Conservation (phyloP, 2,888 invertebrate genomes). For the Cantharis nigra region DNA sequence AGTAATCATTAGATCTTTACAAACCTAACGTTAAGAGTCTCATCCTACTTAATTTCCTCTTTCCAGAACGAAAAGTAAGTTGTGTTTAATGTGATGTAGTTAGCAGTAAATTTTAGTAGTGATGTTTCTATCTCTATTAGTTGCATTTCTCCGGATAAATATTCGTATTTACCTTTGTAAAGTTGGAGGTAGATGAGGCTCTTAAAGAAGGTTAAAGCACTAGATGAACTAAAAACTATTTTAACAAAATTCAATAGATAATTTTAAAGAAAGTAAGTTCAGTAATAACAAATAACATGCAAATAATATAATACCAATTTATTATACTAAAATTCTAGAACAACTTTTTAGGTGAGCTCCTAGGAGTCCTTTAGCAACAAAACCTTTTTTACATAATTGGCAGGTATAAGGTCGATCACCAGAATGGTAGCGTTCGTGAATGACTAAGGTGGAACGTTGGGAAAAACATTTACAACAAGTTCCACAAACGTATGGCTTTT, state of each 20-base stretch:
- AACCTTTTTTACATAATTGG: slow-evolving; percentile 59
- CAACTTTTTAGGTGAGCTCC: slow-evolving; percentile 60
- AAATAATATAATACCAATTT: background rate
- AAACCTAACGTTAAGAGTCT: no score
- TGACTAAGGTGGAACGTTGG: slow-evolving; percentile 63
- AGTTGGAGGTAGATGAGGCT: no score
- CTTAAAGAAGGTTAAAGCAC: background rate
- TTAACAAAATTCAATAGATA: background rate
- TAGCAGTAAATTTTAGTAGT: no score
- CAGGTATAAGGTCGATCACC: slow-evolving; percentile 61
- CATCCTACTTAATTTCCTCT: no score
- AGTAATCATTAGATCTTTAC: background rate
- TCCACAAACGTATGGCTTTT: slow-evolving; percentile 60
- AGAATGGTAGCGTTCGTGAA: slow-evolving; percentile 63
- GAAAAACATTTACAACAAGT: slow-evolving; percentile 57
- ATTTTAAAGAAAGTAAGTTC: background rate
- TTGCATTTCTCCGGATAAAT: no score
- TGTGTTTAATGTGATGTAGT: no score
- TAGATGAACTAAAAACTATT: background rate
- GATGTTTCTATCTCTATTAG: no score
- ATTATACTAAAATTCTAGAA: slow-evolving; percentile 19
- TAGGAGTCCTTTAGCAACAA: slow-evolving; percentile 62
- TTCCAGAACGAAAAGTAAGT: no score
- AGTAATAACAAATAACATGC: background rate
- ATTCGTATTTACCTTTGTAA: no score